Evolutionary conservation across 2,113 vertebrate species (phyloP), one percentile per base, ranked within the genome.

Genomic region (Benitochromis conjunctus): DNA sequence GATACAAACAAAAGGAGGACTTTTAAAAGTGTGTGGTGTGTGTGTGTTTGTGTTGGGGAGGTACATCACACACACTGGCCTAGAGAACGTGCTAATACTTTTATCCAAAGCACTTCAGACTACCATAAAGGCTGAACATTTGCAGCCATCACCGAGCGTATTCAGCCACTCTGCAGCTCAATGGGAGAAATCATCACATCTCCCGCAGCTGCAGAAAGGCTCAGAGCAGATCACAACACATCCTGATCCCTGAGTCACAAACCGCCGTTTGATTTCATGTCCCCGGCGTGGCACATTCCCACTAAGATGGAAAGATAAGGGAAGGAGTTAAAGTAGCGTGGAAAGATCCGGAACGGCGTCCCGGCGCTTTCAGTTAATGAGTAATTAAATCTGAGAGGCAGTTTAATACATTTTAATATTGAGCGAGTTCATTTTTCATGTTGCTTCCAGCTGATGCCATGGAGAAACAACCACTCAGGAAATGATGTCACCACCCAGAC

Each of bases 1-100:
- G 84, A 93, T 24, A 80, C 76, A 93, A 90, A 92, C 89, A 94
- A 81, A 92, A 26, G 69, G 58, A 87, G 83, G 79, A 77, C 69
- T 80, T 57, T 46, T 58, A 29, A 48, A 34, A 5, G 81, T 8
- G 43, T 31, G 26, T 26, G 26, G 26, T 26, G 71, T 19, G 26
- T 26, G 71, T 19, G 62, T 10, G 29, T 8, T 18, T 36, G 18
- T 34, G 66, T 7, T 16, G 14, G 46, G 9, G 38, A 5, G 46
- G 13, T 16, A 48, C 46, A 51, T 6, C 46, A 18, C 46, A 51
- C 31, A 26, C 26, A 54, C 51, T 7, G 69, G 43, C 43, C 14
- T 19, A 31, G 1, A 74, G 26, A 31, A 48, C 5, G 38, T 10
- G 18, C 62, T 14, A 7, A 66, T 13, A 58, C 38, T 55, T 85